These are phyloP conservation scores for Xiphophorus hellerii DNA, from an alignment of 2,113 vertebrate genomes.

Conservation along the genomic window DNA sequence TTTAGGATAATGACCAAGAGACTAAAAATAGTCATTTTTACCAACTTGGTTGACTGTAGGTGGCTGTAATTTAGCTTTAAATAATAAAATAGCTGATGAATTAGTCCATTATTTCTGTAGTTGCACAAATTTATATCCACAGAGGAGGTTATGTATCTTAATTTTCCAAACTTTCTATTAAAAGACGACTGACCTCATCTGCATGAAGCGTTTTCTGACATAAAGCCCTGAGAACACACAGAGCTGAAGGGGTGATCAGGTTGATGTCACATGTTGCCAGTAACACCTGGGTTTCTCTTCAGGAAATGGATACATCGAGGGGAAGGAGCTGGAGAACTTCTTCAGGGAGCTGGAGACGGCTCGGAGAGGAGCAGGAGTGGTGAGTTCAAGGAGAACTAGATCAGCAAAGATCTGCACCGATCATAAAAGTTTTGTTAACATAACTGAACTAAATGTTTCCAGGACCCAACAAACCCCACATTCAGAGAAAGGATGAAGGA, in stretches of 20 bases:
- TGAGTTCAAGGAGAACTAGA: slow-evolving; percentile 74
- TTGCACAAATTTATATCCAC: not conserved
- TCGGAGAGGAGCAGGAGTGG: slow-evolving; percentile 91
- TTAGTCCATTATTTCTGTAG: not conserved
- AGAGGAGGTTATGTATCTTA: not conserved
- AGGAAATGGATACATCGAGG: slow-evolving; percentile 99
- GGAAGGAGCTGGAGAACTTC: slow-evolving; percentile 97
- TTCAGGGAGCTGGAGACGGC: slow-evolving; percentile 92
- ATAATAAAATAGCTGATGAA: not conserved
- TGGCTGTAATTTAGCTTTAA: not conserved
- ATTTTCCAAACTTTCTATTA: slow-evolving; percentile 4
- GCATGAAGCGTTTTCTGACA: not conserved
- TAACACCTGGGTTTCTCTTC: slow-evolving; percentile 24
- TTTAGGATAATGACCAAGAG: not conserved
- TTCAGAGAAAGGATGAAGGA: slow-evolving; percentile 95
- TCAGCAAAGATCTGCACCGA: not conserved
- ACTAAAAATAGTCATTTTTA: not conserved
- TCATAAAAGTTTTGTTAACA: not conserved
- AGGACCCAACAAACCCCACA: slow-evolving; percentile 87
- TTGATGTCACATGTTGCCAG: no score
- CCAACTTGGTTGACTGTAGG: not conserved
- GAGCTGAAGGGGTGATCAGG: not conserved
- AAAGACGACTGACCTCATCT: not conserved
- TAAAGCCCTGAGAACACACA: not conserved
- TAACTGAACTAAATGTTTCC: slow-evolving; percentile 18